Conservation (phyloP, 2,113 vertebrate genomes). For the Otus sunia region DNA sequence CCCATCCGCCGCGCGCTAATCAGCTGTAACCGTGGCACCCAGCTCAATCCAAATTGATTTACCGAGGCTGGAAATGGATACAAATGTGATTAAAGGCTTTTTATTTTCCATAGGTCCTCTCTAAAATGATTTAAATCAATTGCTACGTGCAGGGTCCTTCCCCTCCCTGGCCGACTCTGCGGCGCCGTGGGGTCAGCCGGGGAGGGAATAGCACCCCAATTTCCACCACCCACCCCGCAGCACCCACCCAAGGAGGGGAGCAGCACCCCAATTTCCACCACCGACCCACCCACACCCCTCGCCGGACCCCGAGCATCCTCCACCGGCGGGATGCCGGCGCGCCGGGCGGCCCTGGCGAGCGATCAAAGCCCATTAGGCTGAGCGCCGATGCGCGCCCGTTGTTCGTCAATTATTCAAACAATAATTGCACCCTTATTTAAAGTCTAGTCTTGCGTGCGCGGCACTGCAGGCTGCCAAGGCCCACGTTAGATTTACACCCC, state of each 20-base stretch:
- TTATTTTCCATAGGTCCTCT: slow-evolving; percentile 80
- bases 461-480: slow-evolving; percentile 59
- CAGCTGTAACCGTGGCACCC: slow-evolving; percentile 78
- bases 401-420: slow-evolving; percentile 80
- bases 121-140: slow-evolving; percentile 81
- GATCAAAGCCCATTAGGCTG: slow-evolving; percentile 41
- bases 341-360: slow-evolving; percentile 35
- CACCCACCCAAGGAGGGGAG: not conserved
- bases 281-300: not conserved
- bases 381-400: slow-evolving; percentile 57
- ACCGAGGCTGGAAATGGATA: slow-evolving; percentile 80
- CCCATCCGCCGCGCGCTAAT: slow-evolving; percentile 74
- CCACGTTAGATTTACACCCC: slow-evolving; percentile 56
- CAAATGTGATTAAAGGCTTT: slow-evolving; percentile 86
- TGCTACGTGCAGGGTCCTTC: slow-evolving; percentile 53
- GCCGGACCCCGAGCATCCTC: not conserved
- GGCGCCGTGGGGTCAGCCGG: not conserved
- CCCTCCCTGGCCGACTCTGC: not conserved
- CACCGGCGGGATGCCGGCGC: not conserved
- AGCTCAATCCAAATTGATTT: slow-evolving; percentile 85
- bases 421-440: slow-evolving; percentile 81
- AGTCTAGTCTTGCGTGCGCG: slow-evolving; percentile 74
- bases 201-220: not conserved
- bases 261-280: not conserved
- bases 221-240: not conserved